Base-by-base conservation (phyloP, 2,888 invertebrate species). In the Caenorhabditis sulstoni region DNA sequence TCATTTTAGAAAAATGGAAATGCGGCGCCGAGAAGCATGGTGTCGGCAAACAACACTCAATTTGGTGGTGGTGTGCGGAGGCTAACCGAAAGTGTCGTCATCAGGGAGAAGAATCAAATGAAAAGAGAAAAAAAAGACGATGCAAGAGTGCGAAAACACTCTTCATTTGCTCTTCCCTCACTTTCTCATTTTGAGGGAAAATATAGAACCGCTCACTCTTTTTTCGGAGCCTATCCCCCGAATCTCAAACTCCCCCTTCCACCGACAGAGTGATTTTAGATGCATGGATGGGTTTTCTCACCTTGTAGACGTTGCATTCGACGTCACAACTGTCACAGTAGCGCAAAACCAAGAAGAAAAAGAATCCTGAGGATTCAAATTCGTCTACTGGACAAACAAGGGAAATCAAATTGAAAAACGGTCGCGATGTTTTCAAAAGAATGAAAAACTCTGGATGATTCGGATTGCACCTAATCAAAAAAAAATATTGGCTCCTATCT, bases 31-130 rank as follows among this genome's bases (percentile, higher is more conserved):
- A 41, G 37, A 22, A 35, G 73, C 41, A 44, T 50, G 49, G 58
- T 57, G 47, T 55, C 55, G 64, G 73, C 73, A 73, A 73, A 73
- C 73, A 73, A 64, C 64, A 57, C 71, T 64, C 64, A 44, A 71
- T 64, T 62, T 49, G 57, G 71, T 20, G 49, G 50, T 53, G 47
- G 50, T 7, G 29, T 29, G 29, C 3, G 29, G 22, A 29, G 47
- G 47, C 45, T 61, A 53, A 57, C 58, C 50, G 41, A 64, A 58
- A 41, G 64, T 64, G 64, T 73, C 73, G 64, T 73, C 73, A 73
- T 64, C 64, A 64, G 22, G 29, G n/a, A 35, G 9, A 45, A 57
- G 55, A 66, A 74, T 74, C 59, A 66, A 45, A 74, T 44, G 61
- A 35, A 66, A 66, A 41, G 35, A 44, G 61, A 70, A 53, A 22